A percentile compares a stretch with the other conserved stretches of the same genome.
Evolutionary conservation across 2,113 vertebrate species (phyloP).

Genomic region (Megaceryle torquata): DNA sequence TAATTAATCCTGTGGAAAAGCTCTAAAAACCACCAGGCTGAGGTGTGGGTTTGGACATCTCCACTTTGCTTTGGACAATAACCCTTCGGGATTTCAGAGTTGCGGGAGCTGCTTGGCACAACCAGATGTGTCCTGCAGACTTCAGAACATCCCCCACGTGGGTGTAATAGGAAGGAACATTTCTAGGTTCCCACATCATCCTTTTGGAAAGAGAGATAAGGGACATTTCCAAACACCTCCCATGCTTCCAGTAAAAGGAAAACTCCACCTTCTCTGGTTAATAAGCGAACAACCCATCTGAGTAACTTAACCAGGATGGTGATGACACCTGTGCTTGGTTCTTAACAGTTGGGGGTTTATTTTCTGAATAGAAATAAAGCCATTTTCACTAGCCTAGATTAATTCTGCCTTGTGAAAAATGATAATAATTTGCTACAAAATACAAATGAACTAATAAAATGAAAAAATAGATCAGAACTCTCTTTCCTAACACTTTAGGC

Average conservation of each 20-base stretch:
- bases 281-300: background rate
- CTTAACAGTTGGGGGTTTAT: no score
- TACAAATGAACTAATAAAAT: background rate
- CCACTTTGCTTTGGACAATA: background rate
- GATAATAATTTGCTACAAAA: background rate
- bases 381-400: background rate
- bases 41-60: background rate
- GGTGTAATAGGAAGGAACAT: background rate
- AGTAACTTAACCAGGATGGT: background rate
- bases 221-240: background rate
- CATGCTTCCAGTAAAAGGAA: background rate
- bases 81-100: background rate
- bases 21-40: background rate
- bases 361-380: background rate
- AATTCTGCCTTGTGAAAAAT: background rate
- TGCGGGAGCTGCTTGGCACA: background rate
- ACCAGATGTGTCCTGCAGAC: background rate
- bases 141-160: background rate
- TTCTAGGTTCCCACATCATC: background rate
- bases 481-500: background rate
- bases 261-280: background rate
- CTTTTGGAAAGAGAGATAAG: background rate
- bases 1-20: background rate
- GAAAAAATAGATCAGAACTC: background rate
- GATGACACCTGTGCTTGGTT: background rate